Percentiles rank a stretch among this genome's conserved stretches.
Evolutionary conservation across 1,140 invertebrate species (phyloP).

Genomic region (Littorina saxatilis): DNA sequence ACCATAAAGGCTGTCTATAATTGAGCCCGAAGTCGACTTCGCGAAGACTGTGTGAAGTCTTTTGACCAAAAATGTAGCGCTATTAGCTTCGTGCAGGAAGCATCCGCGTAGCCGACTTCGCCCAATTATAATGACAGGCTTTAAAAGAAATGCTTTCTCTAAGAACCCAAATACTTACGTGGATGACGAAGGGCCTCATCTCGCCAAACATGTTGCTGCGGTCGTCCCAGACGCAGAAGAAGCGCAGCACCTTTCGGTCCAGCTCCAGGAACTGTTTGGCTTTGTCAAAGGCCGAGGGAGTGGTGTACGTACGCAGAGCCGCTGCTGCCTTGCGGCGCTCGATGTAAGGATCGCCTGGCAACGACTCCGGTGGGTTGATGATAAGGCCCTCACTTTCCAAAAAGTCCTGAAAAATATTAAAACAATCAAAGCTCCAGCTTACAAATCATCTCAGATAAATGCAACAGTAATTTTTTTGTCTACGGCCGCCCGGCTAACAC

Average conservation of each 20-base stretch:
- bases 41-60: too few species aligned
- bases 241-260: constrained; percentile 79
- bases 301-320: constrained; percentile 70
- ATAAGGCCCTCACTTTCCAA: constrained; percentile 89
- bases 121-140: too few species aligned
- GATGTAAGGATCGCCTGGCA: constrained; percentile 85
- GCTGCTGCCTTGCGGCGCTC: constrained; percentile 72
- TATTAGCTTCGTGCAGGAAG: neutral
- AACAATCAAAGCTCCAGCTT: too few species aligned
- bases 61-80: too few species aligned
- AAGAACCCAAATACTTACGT: constrained; percentile 69
- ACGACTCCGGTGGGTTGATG: constrained; percentile 82
- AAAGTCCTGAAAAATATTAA: constrained; percentile 82
- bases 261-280: constrained; percentile 75
- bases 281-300: constrained; percentile 74
- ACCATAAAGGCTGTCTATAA: too few species aligned
- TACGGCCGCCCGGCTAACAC: too few species aligned
- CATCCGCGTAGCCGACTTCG: too few species aligned
- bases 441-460: too few species aligned
- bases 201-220: constrained; percentile 83
- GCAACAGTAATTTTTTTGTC: too few species aligned
- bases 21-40: too few species aligned
- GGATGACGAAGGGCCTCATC: constrained; percentile 76
- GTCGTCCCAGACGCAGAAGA: constrained; percentile 88
- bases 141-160: too few species aligned